Percentiles rank a stretch among this genome's conserved stretches.
Conservation (phyloP, 2,113 vertebrate genomes). For the Platycercus adscitus region DNA sequence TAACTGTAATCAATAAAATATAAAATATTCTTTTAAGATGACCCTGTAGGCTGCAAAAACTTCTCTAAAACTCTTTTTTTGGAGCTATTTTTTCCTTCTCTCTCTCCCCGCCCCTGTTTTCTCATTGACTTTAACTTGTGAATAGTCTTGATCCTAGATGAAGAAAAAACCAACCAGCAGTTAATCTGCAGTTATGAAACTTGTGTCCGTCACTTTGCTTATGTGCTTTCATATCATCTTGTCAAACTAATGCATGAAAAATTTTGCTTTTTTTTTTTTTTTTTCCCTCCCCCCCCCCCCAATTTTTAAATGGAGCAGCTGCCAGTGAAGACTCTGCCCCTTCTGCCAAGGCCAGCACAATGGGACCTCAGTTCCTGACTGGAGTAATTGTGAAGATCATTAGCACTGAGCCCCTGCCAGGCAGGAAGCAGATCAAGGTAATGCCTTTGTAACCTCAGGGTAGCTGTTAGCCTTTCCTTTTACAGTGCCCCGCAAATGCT, state of each 20-base stretch:
- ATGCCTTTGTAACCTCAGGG: slow-evolving; percentile 53
- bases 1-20: background rate
- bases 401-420: slow-evolving; percentile 84
- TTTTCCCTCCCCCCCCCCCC: accelerated
- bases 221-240: background rate
- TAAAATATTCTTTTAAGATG: background rate
- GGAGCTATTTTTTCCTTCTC: background rate
- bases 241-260: background rate
- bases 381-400: slow-evolving; percentile 94
- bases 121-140: background rate
- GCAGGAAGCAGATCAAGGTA: slow-evolving; percentile 89
- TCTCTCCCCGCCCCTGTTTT: background rate
- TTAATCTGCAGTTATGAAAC: too few species aligned
- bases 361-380: slow-evolving; percentile 87
- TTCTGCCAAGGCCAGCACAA: slow-evolving; percentile 69
- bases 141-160: background rate
- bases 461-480: slow-evolving; percentile 37
- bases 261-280: background rate
- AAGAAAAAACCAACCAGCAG: background rate
- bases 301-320: slow-evolving; percentile 22
- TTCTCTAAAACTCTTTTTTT: background rate
- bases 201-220: background rate
- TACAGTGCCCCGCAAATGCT: background rate
- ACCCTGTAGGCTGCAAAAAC: background rate
- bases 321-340: background rate